Evolutionary conservation across 2,888 invertebrate species (phyloP), one percentile per base, ranked within the genome.

Genomic region (Archips xylosteana): DNA sequence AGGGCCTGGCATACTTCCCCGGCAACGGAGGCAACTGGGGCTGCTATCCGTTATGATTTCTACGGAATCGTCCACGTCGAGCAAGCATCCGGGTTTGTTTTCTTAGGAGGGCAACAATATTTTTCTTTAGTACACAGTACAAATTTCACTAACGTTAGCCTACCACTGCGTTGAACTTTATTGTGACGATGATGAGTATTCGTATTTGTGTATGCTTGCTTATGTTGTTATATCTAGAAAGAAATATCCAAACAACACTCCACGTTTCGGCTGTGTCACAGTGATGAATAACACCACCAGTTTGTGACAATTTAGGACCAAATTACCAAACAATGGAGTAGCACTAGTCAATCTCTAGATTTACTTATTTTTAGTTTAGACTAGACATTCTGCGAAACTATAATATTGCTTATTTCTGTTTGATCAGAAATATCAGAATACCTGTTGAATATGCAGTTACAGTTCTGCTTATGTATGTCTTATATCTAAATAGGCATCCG

Each of bases 31-130:
- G 45, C 54, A 57, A 72, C 45, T 62, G 62, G 67, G 61, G 54
- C 54, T 72, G 13, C 59, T 36, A 23, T 62, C 54, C 62, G 66
- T 67, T 62, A 13, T n/a, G 47, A 67, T 67, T 72, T 67, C 67
- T 13, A 67, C 54, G 67, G 54, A 67, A 13, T 39, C 32, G 39
- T 6, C 64, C 47, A 15, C 34, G 39, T 10, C 47, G 6, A 4
- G 32, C 34, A 15, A 13, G 66, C 61, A 51, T 60, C 60, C 49
- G 45, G 68, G 39, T 42, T 45, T 61, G 23, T 51, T 36, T 61
- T 12, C 57, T 36, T 60, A 36, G 15, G 32, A 59, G 57, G 51
- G 62, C 68, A 68, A 57, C 54, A 34, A 57, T 42, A 32, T 49
- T 60, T 54, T 66, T 9, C 23, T 61, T 61, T 61, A 13, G 42